Evolutionary conservation across 2,113 vertebrate species (phyloP).

Genomic region (Gracilinanus agilis): DNA sequence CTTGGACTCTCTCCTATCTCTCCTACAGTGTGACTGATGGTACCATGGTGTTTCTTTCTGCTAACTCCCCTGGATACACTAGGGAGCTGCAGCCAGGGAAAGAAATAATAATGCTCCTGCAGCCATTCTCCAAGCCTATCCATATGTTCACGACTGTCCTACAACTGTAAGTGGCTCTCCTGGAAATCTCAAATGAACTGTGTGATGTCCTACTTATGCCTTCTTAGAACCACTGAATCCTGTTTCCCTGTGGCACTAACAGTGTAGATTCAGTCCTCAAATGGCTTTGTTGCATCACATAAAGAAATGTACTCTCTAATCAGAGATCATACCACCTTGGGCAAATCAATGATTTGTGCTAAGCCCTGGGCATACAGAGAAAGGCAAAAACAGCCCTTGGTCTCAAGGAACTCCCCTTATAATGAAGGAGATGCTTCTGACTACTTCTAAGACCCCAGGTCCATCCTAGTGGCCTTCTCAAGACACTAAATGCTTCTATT

Average conservation of each 20-base stretch:
- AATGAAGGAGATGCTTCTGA: too few relatives aligned
- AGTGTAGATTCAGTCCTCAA: background rate
- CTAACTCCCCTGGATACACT: background rate
- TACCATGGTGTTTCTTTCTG: background rate
- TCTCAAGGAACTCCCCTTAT: too few relatives aligned
- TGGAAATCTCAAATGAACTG: background rate
- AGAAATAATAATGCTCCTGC: background rate
- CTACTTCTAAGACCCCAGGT: too few relatives aligned
- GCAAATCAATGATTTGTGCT: too few relatives aligned
- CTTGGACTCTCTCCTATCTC: background rate
- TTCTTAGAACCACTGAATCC: background rate
- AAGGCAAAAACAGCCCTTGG: too few relatives aligned
- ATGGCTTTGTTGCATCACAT: background rate
- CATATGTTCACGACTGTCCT: background rate
- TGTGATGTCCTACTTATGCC: background rate
- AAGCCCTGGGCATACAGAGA: background rate
- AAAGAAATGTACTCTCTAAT: background rate
- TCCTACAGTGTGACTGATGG: background rate
- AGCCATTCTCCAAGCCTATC: background rate
- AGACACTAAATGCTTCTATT: too few relatives aligned
- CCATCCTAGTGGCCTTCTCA: too few relatives aligned
- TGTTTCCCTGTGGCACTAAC: background rate
- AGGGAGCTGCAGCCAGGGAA: background rate
- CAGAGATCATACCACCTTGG: background rate
- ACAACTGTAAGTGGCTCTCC: background rate